Conservation (phyloP, 2,888 invertebrate species). For the Cylindroiulus punctatus region DNA sequence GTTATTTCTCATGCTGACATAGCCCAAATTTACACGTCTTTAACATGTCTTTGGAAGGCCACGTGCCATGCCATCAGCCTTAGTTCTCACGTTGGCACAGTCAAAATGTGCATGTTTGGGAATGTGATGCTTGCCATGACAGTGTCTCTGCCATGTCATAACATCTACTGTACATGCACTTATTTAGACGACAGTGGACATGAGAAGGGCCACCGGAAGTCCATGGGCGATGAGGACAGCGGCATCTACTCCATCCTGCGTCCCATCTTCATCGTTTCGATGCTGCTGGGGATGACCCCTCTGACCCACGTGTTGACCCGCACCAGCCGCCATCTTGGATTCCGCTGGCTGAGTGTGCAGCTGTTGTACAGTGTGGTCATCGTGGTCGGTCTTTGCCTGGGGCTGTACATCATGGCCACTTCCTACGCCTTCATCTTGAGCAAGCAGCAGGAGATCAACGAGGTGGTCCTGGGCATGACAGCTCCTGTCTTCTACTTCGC, state of each 20-base stretch:
- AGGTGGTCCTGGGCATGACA: conserved; percentile 47
- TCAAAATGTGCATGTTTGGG: no score
- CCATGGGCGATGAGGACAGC: not conserved
- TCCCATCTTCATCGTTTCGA: conserved; percentile 46
- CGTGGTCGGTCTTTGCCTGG: conserved; percentile 39
- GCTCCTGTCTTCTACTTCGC: conserved; percentile 51
- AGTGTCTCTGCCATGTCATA: no score
- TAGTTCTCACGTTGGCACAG: no score
- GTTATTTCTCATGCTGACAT: no score
- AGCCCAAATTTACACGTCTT: no score
- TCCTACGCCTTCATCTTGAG: conserved; percentile 49
- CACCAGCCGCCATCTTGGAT: conserved; percentile 8
- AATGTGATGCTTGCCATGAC: no score
- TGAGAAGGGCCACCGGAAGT: not conserved
- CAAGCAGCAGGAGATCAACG: conserved; percentile 49
- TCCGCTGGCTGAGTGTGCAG: not conserved
- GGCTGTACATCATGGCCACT: conserved; percentile 45
- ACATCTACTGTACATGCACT: not conserved
- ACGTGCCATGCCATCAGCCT: no score
- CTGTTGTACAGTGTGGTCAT: conserved; percentile 42
- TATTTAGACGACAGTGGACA: not conserved
- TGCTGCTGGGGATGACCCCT: conserved; percentile 49
- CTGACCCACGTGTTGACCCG: conserved; percentile 29
- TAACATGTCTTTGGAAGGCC: no score
- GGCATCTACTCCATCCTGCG: conserved; percentile 47